phyloP scores from a whole-genome alignment of 2,888 invertebrate species.

The Ormyrus pomaceus region DNA sequence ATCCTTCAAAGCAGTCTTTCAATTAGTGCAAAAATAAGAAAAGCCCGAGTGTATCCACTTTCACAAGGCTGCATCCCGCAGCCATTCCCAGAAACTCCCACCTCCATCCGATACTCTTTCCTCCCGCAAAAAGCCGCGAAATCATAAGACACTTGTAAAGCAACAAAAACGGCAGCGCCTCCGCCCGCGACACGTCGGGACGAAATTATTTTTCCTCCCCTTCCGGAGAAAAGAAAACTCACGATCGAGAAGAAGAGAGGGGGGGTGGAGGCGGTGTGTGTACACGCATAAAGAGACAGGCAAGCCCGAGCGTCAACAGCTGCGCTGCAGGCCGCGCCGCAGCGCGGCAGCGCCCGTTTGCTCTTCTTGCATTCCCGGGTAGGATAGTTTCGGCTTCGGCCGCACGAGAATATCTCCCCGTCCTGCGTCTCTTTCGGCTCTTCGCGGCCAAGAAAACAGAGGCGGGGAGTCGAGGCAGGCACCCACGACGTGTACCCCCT shows the following conservation, averaged over 20 bases:
- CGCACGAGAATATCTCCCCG: conserved; percentile 69
- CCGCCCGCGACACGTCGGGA: neutral
- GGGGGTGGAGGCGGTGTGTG: neutral
- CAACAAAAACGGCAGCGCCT: conserved; percentile 7
- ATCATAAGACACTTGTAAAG: conserved; percentile 15
- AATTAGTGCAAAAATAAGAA: no score
- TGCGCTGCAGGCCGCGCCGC: conserved; percentile 67
- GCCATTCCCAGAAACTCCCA: conserved; percentile 15
- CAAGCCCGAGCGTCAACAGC: conserved; percentile 69
- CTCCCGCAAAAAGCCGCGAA: neutral
- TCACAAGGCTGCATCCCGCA: neutral
- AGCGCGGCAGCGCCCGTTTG: conserved; percentile 65
- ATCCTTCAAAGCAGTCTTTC: no score
- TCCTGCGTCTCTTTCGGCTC: neutral
- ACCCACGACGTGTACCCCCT: no score
- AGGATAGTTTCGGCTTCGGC: conserved; percentile 66
- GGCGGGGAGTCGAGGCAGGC: no score
- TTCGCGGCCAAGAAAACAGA: neutral
- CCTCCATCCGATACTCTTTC: neutral
- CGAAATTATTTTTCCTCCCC: conserved; percentile 45
- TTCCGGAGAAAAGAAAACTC: neutral
- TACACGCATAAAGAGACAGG: conserved; percentile 32
- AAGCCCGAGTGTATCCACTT: conserved; percentile 3
- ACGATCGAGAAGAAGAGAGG: no score
- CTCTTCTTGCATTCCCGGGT: conserved; percentile 71